Evolutionary conservation across 2,888 invertebrate species (phyloP), one percentile per base, ranked within the genome.

Genomic region (Odontocolon sp.): DNA sequence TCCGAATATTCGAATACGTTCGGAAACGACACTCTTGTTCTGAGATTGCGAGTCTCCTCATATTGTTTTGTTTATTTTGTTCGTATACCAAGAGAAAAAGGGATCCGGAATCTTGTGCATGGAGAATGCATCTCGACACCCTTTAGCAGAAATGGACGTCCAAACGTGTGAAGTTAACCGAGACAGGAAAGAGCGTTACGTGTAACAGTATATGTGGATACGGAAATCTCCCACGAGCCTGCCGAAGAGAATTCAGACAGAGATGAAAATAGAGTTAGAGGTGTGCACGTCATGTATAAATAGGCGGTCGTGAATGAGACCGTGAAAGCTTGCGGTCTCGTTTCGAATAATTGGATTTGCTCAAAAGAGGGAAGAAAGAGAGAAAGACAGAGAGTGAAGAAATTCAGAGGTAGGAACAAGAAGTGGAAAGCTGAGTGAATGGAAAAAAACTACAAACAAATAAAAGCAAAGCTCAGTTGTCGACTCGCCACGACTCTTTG

Each of bases 301-400:
- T 84, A 87, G 84, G 81, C 80, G 82, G 80, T 84, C 80, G 83
- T 82, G 85, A 84, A 86, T 83, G 81, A 83, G 84, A 86, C 85
- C 83, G 83, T 86, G 85, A 87, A 87, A 86, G 87, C 86, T 85
- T 81, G 85, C 83, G 85, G 85, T 87, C 84, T 85, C 87, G 85
- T 87, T 86, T 86, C 87, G 85, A 87, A 86, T 87, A 87, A 87
- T 87, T 87, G 87, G 87, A 87, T 87, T 86, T 85, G 84, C 86
- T 80, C 81, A 78, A 83, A 86, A 81, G 36, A 40, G 82, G 81
- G 79, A 84, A 80, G 83, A 79, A 82, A 83, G 36, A 69, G 33
- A 63, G 45, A 63, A 26, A 14, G 57, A 59, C 45, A 47, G 68
- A 71, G 31, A 68, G 50, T 21, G 36, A 50, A 63, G 47, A 36